Percentiles rank a stretch among this genome's conserved stretches.
These are phyloP conservation scores for Coluber constrictor DNA, from an alignment of 2,797 vertebrate genomes.

Conservation along the genomic window DNA sequence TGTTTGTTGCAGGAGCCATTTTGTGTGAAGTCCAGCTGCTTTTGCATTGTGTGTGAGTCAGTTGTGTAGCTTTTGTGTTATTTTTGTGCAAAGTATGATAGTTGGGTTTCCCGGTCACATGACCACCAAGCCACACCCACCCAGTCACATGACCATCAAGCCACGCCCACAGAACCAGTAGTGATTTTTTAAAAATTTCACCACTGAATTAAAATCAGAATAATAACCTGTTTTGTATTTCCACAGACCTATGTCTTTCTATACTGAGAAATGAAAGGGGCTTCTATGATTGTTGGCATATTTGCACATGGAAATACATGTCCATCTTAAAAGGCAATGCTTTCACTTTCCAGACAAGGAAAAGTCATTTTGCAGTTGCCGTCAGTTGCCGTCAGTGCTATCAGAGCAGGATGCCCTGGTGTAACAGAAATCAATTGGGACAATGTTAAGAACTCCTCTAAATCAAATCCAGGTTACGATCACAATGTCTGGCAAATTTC, in stretches of 20 bases:
- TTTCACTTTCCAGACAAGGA: conserved; percentile 45
- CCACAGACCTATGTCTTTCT: too few species aligned
- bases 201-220: not conserved
- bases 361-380: conserved; percentile 13
- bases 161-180: too few species aligned
- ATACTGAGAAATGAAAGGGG: not conserved
- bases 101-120: too few species aligned
- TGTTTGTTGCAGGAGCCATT: too few species aligned
- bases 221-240: not conserved
- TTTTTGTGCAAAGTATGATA: too few species aligned
- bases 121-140: too few species aligned
- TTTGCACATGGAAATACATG: conserved; percentile 15
- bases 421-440: conserved; percentile 48
- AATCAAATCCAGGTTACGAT: conserved; percentile 46
- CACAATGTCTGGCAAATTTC: conserved; percentile 34
- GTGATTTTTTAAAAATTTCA: too few species aligned
- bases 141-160: too few species aligned
- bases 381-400: conserved; percentile 23
- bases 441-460: conserved; percentile 39
- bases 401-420: conserved; percentile 17
- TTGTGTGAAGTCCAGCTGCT: too few species aligned
- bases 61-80: too few species aligned
- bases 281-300: not conserved
- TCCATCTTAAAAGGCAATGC: conserved; percentile 22
- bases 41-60: too few species aligned